Percentiles rank a stretch among this genome's conserved stretches.
These are phyloP conservation scores for Plebejus melissa DNA, from an alignment of 2,888 invertebrate genomes.

Conservation along the genomic window DNA sequence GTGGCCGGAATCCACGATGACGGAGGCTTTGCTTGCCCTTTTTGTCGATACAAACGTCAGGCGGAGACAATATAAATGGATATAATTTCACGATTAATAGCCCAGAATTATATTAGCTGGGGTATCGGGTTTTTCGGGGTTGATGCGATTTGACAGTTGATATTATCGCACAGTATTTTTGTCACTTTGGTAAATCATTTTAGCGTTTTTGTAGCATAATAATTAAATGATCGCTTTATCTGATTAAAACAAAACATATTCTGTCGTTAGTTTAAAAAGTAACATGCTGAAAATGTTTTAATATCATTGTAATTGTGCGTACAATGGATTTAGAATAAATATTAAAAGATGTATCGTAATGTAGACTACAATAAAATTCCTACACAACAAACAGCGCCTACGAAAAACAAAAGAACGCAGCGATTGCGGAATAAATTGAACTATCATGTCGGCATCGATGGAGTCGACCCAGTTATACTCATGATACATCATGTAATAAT, in stretches of 20 bases:
- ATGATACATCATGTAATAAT: slow-evolving; percentile 64
- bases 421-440: slow-evolving; percentile 57
- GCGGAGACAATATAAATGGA: slow-evolving; percentile 41
- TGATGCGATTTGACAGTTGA: not conserved
- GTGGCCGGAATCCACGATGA: slow-evolving; percentile 69
- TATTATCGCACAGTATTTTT: not conserved
- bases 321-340: slow-evolving; percentile 7
- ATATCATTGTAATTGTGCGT: not conserved
- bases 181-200: not conserved
- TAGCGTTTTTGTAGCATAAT: not conserved
- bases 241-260: not conserved
- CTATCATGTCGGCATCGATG: slow-evolving; percentile 56
- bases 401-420: slow-evolving; percentile 64
- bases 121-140: not conserved
- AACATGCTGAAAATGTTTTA: not conserved
- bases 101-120: slow-evolving; percentile 1
- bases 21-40: slow-evolving; percentile 54
- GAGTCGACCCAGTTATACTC: slow-evolving; percentile 70
- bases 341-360: slow-evolving; percentile 32
- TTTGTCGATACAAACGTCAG: slow-evolving; percentile 39
- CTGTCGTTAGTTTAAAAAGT: not conserved
- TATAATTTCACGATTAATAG: slow-evolving; percentile 17
- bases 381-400: slow-evolving; percentile 54
- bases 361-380: slow-evolving; percentile 32
- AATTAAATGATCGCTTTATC: not conserved